A percentile compares a stretch with the other conserved stretches of the same genome.
These are phyloP conservation scores for Sinocyclocheilus anophthalmus DNA, from an alignment of 2,113 vertebrate genomes.

Conservation along the genomic window DNA sequence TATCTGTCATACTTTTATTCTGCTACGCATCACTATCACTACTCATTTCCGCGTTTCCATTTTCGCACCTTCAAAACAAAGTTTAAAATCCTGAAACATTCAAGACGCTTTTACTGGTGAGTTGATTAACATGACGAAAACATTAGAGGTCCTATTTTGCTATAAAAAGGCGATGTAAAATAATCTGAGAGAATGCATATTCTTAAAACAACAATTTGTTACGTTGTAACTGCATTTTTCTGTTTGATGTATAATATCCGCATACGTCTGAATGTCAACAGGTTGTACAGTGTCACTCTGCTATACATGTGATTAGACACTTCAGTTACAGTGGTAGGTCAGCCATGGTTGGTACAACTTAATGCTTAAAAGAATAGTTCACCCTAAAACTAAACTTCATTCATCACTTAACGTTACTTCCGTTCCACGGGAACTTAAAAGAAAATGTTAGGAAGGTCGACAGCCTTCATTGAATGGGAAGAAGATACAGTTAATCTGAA, in stretches of 20 bases:
- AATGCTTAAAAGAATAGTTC: background rate
- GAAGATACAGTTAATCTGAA: background rate
- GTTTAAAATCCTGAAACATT: background rate
- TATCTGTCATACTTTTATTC: too few relatives aligned
- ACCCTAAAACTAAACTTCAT: background rate
- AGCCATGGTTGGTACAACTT: background rate
- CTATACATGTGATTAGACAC: background rate
- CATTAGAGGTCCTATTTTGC: background rate
- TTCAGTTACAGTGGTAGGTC: background rate
- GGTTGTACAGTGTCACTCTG: background rate
- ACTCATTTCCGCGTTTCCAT: background rate
- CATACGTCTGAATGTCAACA: constrained; percentile 17
- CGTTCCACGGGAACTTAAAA: background rate
- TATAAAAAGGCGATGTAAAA: background rate
- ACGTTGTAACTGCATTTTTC: background rate
- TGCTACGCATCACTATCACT: background rate
- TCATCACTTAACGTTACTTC: background rate
- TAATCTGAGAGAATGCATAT: background rate
- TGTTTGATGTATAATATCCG: constrained; percentile 12
- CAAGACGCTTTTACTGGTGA: background rate
- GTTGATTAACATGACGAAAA: background rate
- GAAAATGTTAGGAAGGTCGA: background rate
- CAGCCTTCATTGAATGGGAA: background rate
- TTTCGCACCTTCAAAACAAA: constrained; percentile 19
- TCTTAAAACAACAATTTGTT: background rate